These are phyloP conservation scores for Candidula unifasciata DNA, from an alignment of 2,888 invertebrate species.

Conservation along the genomic window DNA sequence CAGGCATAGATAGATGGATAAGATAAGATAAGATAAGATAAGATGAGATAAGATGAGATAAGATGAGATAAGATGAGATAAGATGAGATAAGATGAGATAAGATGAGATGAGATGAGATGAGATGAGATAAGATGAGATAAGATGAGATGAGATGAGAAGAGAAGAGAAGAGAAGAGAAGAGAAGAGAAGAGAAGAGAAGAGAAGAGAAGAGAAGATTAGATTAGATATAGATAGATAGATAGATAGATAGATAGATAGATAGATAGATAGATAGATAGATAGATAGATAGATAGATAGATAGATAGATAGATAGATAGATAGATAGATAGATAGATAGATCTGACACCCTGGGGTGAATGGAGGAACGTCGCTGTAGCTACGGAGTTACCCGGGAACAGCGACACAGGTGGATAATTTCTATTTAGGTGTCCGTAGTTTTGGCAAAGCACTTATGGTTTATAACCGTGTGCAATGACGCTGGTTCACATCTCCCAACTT, in stretches of 20 bases:
- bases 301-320: constrained; percentile 24
- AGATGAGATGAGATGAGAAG: background rate
- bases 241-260: constrained; percentile 24
- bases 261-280: constrained; percentile 20
- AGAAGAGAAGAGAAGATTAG: background rate
- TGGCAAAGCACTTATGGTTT: too few species aligned
- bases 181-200: background rate
- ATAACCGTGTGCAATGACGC: too few species aligned
- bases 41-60: background rate
- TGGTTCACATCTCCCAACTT: too few species aligned
- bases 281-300: constrained; percentile 10
- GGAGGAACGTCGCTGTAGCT: too few species aligned
- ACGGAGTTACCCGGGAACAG: too few species aligned
- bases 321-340: constrained; percentile 22
- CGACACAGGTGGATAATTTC: too few species aligned
- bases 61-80: background rate
- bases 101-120: background rate
- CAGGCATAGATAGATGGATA: too few species aligned
- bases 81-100: background rate
- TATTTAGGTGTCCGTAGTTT: too few species aligned
- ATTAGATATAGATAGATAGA: constrained; percentile 6
- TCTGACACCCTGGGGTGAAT: background rate
- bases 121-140: background rate
- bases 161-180: background rate
- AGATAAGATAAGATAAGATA: too few species aligned